These are phyloP conservation scores for Coenobita brevimanus DNA, from an alignment of 1,140 invertebrate species.

Conservation along the genomic window DNA sequence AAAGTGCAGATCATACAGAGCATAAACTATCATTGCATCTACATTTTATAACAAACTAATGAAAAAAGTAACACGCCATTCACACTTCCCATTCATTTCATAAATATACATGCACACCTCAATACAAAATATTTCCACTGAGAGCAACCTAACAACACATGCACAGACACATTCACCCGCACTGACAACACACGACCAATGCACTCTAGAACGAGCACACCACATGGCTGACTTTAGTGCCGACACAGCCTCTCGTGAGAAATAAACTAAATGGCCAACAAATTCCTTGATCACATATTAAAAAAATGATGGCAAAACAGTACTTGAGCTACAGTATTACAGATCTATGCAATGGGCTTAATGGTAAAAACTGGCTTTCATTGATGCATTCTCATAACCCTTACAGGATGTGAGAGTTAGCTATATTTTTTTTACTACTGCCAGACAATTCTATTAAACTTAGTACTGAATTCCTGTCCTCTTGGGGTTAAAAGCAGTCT, in stretches of 20 bases:
- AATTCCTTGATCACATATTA: conserved; percentile 53
- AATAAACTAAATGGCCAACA: conserved; percentile 58
- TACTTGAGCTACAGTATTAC: conserved; percentile 46
- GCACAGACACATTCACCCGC: neutral
- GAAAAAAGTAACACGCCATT: conserved; percentile 22
- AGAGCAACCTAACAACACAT: too few species aligned
- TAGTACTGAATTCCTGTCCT: too few species aligned
- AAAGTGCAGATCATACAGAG: conserved; percentile 25
- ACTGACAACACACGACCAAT: conserved; percentile 27
- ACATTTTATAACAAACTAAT: conserved; percentile 48
- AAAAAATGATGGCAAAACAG: conserved; percentile 59
- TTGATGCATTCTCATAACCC: too few species aligned
- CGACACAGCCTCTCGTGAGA: conserved; percentile 60
- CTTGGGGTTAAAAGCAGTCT: too few species aligned
- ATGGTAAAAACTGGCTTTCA: conserved; percentile 28
- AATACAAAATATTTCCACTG: too few species aligned
- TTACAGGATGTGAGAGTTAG: too few species aligned
- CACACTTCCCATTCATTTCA: conserved; percentile 17
- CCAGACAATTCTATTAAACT: too few species aligned
- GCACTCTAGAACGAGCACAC: conserved; percentile 66
- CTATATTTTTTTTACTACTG: too few species aligned
- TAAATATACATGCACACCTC: neutral
- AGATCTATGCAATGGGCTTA: conserved; percentile 51
- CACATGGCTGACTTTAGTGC: conserved; percentile 55
- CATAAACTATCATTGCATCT: conserved; percentile 49